Base-by-base conservation (phyloP, 2,888 invertebrate species). In the Coelogynopora nodosa region DNA sequence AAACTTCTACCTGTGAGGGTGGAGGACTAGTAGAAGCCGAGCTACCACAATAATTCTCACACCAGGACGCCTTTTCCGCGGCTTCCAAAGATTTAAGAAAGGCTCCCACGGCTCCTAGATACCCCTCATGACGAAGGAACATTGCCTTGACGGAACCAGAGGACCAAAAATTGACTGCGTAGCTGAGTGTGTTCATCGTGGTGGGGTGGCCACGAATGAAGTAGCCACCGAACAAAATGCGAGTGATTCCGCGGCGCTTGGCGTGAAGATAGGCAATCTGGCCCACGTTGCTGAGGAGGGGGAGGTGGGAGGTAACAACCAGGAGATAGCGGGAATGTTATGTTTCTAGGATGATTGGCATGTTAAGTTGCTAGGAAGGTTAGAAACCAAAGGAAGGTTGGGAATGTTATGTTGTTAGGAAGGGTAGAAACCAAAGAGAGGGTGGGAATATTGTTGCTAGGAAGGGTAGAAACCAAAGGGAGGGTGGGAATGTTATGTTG, bases 231-330 rank as follows among this genome's bases (percentile, higher is more conserved):
- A 94, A 94, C 89, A 94, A 94, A 49, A 94, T 93, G 90, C 93
- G 92, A 88, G 93, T 93, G 88, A 94, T 91, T 27, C 93, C 92
- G 89, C 94, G 94, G 89, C 94, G 93, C 90, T 94, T 93, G n/a
- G 94, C 94, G 89, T 94, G 94, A 0, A 94, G 93, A 90, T 93
- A 94, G 67, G 94, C 94, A 87, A 94, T 94, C 91, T 94, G 94
- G n/a, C 94, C 94, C 87, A 94, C 94, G 89, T 94, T 94, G 90
- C 94, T 94, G 90, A 94, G 94, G 89, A 94, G 94, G 87, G 94
- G 93, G 89, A 94, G 93, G 49, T 49, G 49, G 49, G 18, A 49
- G 49, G 49, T 49, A n/a, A n/a, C n/a, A n/a, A n/a, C n/a, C n/a
- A n/a, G n/a, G n/a, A n/a, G n/a, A n/a, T n/a, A n/a, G n/a, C n/a